Base-by-base conservation (phyloP, 2,113 vertebrate genomes). In the Ciconia stormi region DNA sequence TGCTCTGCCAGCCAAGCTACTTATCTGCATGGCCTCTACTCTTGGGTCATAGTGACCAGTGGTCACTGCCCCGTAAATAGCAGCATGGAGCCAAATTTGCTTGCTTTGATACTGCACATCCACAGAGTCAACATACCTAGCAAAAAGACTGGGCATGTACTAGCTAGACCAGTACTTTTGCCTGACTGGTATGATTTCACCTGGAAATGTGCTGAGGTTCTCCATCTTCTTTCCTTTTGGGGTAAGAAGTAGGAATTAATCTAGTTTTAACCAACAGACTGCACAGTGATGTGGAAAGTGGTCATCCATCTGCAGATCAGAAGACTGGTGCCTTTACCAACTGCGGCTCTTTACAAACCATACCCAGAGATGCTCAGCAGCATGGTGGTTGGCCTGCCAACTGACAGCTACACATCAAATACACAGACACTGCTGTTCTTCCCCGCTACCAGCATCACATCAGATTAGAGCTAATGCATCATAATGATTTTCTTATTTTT, bases 111-210 rank as follows among this genome's bases (percentile, higher is more conserved):
- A 17, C 14, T n/a, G 6, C 34, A 30, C 40, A 46, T 34, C 30
- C 46, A 49, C 27, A 27, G 44, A 65, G 73, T 18, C 46, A 74
- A 67, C 47, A 20, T 1, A n/a, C 2, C 16, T 21, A 13, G 7
- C 8, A 18, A 52, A 53, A 79, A 47, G 27, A 27, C 0, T 1
- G 6, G 38, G 36, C 4, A 4, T 4, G 25, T 50, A 69, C 74
- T 82, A 25, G 42, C 32, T 63, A 29, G 52, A 56, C 26, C 27
- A 10, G 2, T 61, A 10, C 27, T 70, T 89, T 69, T 62, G 26
- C 36, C 38, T 29, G 29, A 26, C n/a, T 52, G 59, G 32, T 44
- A 18, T 16, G 16, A 50, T 72, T 72, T 56, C 58, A 85, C 17
- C 49, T 65, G 62, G 65, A 80, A 44, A 16, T 2, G 2, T 29